Conservation (phyloP, 2,113 vertebrate genomes). For the Sprattus sprattus region DNA sequence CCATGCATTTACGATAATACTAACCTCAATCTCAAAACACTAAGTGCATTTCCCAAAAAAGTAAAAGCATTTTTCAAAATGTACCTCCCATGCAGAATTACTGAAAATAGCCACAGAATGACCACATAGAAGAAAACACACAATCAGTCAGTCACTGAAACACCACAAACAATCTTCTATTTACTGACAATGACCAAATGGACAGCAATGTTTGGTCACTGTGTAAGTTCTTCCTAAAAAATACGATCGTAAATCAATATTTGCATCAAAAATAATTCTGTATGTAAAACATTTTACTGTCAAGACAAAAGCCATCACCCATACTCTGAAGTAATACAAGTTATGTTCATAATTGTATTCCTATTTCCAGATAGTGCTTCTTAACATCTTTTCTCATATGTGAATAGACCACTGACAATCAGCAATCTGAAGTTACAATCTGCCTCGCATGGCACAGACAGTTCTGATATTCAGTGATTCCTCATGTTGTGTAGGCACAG, state of each 20-base stretch:
- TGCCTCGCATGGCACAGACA: background rate
- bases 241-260: background rate
- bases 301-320: background rate
- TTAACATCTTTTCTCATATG: background rate
- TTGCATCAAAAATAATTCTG: background rate
- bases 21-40: background rate
- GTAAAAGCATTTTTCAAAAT: background rate
- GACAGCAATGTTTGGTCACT: background rate
- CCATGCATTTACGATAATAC: background rate
- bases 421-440: background rate
- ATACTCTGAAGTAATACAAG: background rate
- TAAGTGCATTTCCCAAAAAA: constrained; percentile 6
- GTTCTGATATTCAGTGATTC: background rate
- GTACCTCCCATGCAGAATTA: constrained; percentile 7
- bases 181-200: background rate
- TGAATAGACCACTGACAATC: background rate
- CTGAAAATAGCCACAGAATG: background rate
- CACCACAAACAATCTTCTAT: background rate
- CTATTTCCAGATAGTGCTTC: background rate
- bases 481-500: background rate
- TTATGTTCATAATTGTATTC: background rate
- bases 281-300: background rate
- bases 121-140: background rate
- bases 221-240: background rate
- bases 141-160: background rate